Base-by-base conservation (phyloP, 2,113 vertebrate species). In the Embiotoca jacksoni region DNA sequence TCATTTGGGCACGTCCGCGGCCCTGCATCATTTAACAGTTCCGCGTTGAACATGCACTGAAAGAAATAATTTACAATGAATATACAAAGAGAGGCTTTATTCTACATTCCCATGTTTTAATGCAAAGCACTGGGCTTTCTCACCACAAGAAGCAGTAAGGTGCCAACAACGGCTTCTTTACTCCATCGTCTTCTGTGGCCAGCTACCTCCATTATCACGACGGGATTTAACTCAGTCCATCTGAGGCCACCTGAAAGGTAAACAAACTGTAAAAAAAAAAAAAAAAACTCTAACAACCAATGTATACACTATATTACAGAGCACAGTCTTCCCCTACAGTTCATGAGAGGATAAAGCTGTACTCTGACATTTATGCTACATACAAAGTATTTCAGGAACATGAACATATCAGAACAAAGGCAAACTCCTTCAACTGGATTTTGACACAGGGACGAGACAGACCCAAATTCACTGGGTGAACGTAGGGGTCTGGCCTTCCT, bases 91-190 rank as follows among this genome's bases (percentile, higher is more conserved):
- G 23, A 23, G 23, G 23, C 23, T 23, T 23, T 23, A 23, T 23
- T 23, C 23, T 23, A 23, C 23, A 23, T 23, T 23, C 23, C 23
- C 23, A 23, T 23, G 23, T 23, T 23, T 23, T 23, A 23, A 23
- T 23, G 23, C 23, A 23, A 23, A 23, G 23, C 23, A 23, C 23
- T 23, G 23, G 0, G 15, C 7, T 53, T 72, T 78, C 87, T 92
- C 72, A 95, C 94, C 93, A 81, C 47, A 0, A 93, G 30, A 62
- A 90, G 54, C 33, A 88, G 61, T 13, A 74, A 41, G 55, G 53
- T 47, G 46, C 32, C n/a, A 6, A 64, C 3, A 57, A 15, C 8
- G 10, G 16, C n/a, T 57, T 53, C 81, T 67, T 30, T 59, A n/a
- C 0, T 59, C 79, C 76, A 59, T 77, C 58, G 60, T 55, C 72